These are phyloP conservation scores for Calcarius lapponicus DNA, from an alignment of 2,797 vertebrate species.

Conservation along the genomic window DNA sequence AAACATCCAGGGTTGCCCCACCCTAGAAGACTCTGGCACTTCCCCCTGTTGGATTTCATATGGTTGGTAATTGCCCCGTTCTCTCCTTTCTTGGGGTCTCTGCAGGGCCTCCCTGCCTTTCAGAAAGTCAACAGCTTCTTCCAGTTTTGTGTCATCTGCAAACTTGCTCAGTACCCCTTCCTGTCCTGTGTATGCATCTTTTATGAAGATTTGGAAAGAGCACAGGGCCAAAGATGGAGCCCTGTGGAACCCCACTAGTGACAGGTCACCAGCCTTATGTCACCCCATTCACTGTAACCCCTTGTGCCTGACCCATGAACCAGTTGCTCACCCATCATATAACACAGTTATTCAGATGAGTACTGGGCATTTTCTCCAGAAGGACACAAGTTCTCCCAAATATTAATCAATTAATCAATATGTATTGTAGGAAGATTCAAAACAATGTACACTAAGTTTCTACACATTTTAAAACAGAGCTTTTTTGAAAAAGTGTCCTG, in stretches of 20 bases:
- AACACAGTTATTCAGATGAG: neutral
- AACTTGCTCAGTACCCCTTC: no score
- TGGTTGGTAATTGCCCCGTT: neutral
- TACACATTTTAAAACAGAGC: neutral
- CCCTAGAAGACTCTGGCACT: neutral
- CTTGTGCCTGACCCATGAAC: neutral
- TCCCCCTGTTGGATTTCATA: neutral
- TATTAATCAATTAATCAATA: neutral
- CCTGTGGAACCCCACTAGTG: neutral
- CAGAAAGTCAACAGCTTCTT: neutral
- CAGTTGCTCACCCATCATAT: neutral
- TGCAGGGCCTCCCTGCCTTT: neutral
- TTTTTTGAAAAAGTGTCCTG: neutral
- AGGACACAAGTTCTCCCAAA: neutral
- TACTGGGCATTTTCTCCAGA: neutral
- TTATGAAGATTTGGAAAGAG: neutral
- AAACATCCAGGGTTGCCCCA: accelerated
- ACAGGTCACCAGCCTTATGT: neutral
- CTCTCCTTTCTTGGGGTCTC: neutral
- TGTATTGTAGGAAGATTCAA: neutral
- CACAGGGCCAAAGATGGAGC: neutral
- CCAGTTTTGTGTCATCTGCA: neutral
- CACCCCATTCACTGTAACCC: neutral
- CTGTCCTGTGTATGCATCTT: accelerated
- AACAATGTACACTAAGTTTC: neutral